These are phyloP conservation scores for Perithous albicinctus DNA, from an alignment of 2,888 invertebrate species.

Conservation along the genomic window DNA sequence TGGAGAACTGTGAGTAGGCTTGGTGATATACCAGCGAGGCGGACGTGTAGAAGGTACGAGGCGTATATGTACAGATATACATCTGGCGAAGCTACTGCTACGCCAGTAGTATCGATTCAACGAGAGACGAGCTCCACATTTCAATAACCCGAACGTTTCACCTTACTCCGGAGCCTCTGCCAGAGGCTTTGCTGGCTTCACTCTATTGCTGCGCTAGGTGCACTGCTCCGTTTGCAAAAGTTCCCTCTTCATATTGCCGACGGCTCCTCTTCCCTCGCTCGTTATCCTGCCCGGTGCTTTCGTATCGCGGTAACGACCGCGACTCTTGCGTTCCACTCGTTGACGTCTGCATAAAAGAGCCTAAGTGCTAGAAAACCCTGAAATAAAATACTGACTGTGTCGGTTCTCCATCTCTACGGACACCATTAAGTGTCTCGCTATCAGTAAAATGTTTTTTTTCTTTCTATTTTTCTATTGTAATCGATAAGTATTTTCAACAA, in stretches of 20 bases:
- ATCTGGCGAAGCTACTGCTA: conserved; percentile 64
- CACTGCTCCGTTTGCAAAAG: conserved; percentile 55
- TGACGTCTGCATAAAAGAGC: conserved; percentile 43
- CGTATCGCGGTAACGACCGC: conserved; percentile 41
- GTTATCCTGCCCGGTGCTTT: conserved; percentile 44
- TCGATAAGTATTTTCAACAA: background rate
- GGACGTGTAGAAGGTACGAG: conserved; percentile 13
- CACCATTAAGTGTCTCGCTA: conserved; percentile 2
- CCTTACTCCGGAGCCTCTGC: conserved; percentile 51
- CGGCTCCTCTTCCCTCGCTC: conserved; percentile 31
- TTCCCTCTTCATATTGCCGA: conserved; percentile 58
- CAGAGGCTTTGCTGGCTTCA: conserved; percentile 42
- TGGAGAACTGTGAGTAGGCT: conserved; percentile 57
- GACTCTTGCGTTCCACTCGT: conserved; percentile 21
- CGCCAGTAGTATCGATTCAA: conserved; percentile 78
- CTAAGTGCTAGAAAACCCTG: conserved; percentile 23
- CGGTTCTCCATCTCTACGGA: background rate
- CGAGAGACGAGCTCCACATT: conserved; percentile 79
- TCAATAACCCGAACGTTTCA: conserved; percentile 76
- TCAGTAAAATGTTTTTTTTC: background rate
- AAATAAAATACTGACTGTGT: background rate
- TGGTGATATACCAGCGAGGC: conserved; percentile 43
- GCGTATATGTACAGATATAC: conserved; percentile 62
- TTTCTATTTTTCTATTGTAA: background rate
- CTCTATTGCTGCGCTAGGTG: conserved; percentile 30